Percentiles rank a stretch among this genome's conserved stretches.
Evolutionary conservation across 2,113 vertebrate genomes (phyloP).

Genomic region (Bambusicola thoracicus): DNA sequence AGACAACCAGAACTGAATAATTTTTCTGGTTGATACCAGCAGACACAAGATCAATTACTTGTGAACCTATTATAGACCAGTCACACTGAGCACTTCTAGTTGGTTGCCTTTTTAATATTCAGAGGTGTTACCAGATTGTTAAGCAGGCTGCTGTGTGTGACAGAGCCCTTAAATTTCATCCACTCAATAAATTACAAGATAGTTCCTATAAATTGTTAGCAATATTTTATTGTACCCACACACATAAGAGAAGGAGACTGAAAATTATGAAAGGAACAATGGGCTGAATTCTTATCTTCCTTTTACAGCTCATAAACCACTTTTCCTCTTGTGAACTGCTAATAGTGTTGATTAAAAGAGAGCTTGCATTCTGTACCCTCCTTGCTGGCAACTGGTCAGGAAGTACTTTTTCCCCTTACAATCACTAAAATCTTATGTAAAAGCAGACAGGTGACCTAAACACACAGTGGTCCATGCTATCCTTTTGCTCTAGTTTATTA

Average conservation of each 20-base stretch:
- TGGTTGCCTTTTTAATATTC: background rate
- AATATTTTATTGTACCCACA: background rate
- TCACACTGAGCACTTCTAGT: background rate
- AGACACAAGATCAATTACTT: background rate
- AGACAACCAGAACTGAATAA: background rate
- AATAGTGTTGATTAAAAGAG: background rate
- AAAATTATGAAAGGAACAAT: background rate
- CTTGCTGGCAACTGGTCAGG: background rate
- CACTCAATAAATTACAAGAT: background rate
- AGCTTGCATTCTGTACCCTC: background rate
- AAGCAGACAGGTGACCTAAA: background rate
- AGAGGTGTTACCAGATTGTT: background rate
- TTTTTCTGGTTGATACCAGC: background rate
- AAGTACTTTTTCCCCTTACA: background rate
- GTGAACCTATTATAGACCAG: background rate
- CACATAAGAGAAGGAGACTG: background rate
- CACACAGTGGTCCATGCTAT: background rate
- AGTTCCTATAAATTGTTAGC: background rate
- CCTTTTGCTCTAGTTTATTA: background rate
- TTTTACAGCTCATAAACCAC: background rate
- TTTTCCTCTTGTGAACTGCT: background rate
- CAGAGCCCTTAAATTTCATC: accelerated
- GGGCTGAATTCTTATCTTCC: background rate
- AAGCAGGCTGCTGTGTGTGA: background rate
- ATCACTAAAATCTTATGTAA: background rate